phyloP scores from a whole-genome alignment of 1,140 invertebrate species.

The Trachymyrmex cornetzi region DNA sequence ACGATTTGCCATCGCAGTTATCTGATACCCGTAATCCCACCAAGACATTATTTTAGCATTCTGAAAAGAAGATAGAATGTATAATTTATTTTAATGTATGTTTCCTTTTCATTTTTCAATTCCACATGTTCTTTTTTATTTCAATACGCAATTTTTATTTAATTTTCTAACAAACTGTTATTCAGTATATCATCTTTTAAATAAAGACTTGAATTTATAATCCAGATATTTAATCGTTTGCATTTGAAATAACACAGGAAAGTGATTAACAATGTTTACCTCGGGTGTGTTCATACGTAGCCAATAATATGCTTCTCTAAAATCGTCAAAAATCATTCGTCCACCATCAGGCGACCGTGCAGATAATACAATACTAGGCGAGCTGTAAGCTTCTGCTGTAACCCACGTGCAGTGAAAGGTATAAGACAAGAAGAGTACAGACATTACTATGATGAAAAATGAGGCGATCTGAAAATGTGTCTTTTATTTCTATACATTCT shows the following conservation, averaged over 20 bases:
- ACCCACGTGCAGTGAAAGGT: slow-evolving; percentile 99
- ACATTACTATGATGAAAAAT: slow-evolving; percentile 94
- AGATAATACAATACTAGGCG: slow-evolving; percentile 98
- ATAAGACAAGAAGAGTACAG: slow-evolving; percentile 95
- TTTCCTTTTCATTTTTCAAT: slow-evolving; percentile 22
- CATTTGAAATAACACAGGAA: background rate
- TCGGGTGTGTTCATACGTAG: slow-evolving; percentile 98
- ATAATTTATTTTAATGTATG: background rate
- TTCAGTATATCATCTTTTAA: background rate
- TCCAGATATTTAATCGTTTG: background rate
- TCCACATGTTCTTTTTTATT: slow-evolving; percentile 21
- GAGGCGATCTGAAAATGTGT: slow-evolving; percentile 91
- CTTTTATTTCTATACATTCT: background rate
- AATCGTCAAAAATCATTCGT: slow-evolving; percentile 98
- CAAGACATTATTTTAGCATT: slow-evolving; percentile 99
- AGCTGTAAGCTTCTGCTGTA: slow-evolving; percentile 99
- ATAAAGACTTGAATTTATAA: background rate
- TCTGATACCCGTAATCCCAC: slow-evolving; percentile 99
- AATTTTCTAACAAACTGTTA: slow-evolving; percentile 2
- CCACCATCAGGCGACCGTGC: slow-evolving; percentile 97
- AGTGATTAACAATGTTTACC: slow-evolving; percentile 82
- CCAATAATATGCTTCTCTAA: slow-evolving; percentile 99
- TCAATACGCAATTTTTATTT: background rate
- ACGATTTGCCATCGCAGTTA: slow-evolving; percentile 99
- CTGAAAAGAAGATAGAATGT: slow-evolving; percentile 85